phyloP scores from a whole-genome alignment of 2,113 vertebrate species.

The Otis tarda region DNA sequence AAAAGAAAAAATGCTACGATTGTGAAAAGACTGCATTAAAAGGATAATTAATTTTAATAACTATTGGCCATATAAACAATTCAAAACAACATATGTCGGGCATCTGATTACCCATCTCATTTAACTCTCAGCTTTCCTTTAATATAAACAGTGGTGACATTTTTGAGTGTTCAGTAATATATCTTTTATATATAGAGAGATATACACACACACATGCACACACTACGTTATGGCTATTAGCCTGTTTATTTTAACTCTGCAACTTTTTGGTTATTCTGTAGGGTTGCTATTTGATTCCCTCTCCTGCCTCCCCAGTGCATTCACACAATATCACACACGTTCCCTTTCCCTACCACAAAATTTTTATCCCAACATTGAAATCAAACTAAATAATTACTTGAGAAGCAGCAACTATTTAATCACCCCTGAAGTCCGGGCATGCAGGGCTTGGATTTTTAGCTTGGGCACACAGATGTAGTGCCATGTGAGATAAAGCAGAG shows the following conservation, averaged over 20 bases:
- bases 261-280: neutral
- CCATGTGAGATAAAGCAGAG: neutral
- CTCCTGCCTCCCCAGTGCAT: neutral
- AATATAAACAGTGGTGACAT: constrained; percentile 68
- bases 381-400: neutral
- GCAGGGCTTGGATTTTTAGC: neutral
- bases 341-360: neutral
- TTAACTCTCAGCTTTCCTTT: constrained; percentile 76
- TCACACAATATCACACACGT: neutral
- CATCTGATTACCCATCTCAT: constrained; percentile 77
- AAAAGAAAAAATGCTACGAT: neutral
- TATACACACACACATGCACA: neutral
- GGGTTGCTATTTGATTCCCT: neutral
- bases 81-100: constrained; percentile 79
- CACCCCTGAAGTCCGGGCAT: neutral
- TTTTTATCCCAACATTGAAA: constrained; percentile 19
- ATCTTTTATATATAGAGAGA: constrained; percentile 26
- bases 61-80: constrained; percentile 77
- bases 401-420: neutral
- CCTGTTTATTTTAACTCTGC: neutral
- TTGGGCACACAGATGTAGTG: neutral
- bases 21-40: constrained; percentile 70
- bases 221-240: neutral
- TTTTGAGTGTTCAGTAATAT: constrained; percentile 35
- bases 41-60: constrained; percentile 77